Evolutionary conservation across 1,140 invertebrate species (phyloP).

Genomic region (Liolophura sinensis): DNA sequence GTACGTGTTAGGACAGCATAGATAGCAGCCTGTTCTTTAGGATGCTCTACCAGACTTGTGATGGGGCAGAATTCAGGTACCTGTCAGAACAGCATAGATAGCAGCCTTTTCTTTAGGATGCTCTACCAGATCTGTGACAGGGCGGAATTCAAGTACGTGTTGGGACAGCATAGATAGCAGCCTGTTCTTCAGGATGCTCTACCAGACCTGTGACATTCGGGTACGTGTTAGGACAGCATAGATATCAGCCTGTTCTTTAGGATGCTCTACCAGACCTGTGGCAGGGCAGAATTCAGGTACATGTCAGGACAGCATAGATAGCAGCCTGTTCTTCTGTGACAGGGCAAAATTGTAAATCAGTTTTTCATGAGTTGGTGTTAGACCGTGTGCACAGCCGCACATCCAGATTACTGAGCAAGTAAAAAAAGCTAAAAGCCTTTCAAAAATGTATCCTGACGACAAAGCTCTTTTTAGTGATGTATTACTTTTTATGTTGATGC

Average conservation of each 20-base stretch:
- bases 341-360: slow-evolving; percentile 32
- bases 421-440: no score
- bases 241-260: slow-evolving; percentile 45
- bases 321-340: slow-evolving; percentile 50
- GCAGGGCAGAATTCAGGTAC: slow-evolving; percentile 47
- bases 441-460: background rate
- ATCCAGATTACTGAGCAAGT: no score
- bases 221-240: slow-evolving; percentile 19
- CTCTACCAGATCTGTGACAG: slow-evolving; percentile 46
- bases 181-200: slow-evolving; percentile 51
- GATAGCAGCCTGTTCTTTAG: slow-evolving; percentile 44
- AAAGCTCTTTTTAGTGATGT: background rate
- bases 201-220: slow-evolving; percentile 47
- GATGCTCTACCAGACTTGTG: slow-evolving; percentile 43
- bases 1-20: slow-evolving; percentile 18
- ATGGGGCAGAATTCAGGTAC: slow-evolving; percentile 47
- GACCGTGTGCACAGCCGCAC: no score
- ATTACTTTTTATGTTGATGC: background rate
- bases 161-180: no score
- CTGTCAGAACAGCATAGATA: no score
- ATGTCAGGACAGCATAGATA: no score
- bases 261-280: slow-evolving; percentile 43
- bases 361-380: background rate
- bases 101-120: slow-evolving; percentile 49
- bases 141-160: slow-evolving; percentile 40